Evolutionary conservation across 64 coral and sea anemone species (phyloP), one percentile per base, ranked within the genome.

Genomic region (Cladopsammia gracilis): DNA sequence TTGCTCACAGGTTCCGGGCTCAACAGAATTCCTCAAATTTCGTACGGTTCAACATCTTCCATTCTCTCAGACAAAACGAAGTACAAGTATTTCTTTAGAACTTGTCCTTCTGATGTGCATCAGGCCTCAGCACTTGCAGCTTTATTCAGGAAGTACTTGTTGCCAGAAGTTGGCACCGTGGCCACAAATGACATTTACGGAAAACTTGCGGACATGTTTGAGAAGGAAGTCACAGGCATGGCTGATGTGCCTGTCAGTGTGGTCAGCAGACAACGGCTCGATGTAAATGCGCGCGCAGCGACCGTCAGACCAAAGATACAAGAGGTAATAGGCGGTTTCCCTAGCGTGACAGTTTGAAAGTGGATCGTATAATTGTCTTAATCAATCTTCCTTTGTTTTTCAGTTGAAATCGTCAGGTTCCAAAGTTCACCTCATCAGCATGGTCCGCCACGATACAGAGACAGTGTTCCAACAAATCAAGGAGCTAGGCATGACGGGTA

Each of bases 401-500:
- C 78, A 99, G 98, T 51, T 99, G 25, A 96, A 96, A 91, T 70
- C 73, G 3, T 89, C 92, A 7, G 98, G 98, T 45, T 89, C 87
- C 51, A 90, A 99, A 76, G 98, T 99, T 10, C 92, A 96, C 83
- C 70, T 99, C 12, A 90, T 99, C 19, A 91, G 89, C 13, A 99
- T 99, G 98, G 94, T 99, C 0, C 94, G 98, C 19, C 92, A 99
- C 45, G 98, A 99, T 70, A 94, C 98, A 2, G 98, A 99, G 61
- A 96, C 95, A 20, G 98, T 99, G 0, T 99, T 99, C 62, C 98
- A 99, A 54, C 98, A 99, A 75, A 93, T 99, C 25, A 90, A 95
- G 54, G 98, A 99, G 71, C 83, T 99, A n/a, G 98, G 91, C 70
- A 99, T 99, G 98, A 96, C 95, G 3, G 98, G 98, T 14, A 96